These are phyloP conservation scores for Gandaritis pyraliata DNA, from an alignment of 2,888 invertebrate genomes.

Conservation along the genomic window DNA sequence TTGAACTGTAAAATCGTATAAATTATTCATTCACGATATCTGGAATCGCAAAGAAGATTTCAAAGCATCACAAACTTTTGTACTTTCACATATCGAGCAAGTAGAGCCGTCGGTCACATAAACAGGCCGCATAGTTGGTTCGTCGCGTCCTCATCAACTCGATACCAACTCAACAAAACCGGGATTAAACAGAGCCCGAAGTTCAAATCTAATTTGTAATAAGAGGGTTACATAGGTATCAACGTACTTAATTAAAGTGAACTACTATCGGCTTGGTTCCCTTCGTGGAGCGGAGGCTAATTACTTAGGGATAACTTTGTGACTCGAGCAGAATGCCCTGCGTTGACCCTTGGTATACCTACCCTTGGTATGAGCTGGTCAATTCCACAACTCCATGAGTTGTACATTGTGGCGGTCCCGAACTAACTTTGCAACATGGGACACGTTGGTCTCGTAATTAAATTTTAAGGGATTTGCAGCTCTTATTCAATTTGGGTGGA, in stretches of 20 bases:
- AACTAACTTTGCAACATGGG: conserved; percentile 23
- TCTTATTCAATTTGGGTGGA: conserved; percentile 24
- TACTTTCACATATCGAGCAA: not conserved
- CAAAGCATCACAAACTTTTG: not conserved
- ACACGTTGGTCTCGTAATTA: conserved; percentile 23
- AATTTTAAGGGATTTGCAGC: conserved; percentile 30
- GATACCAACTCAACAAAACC: conserved; percentile 38
- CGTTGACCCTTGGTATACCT: conserved; percentile 29
- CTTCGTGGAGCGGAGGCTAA: conserved; percentile 34
- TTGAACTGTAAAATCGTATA: not conserved
- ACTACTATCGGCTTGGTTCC: conserved; percentile 44
- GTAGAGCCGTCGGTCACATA: conserved; percentile 9
- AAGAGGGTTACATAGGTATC: conserved; percentile 47
- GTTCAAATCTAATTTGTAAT: conserved; percentile 49
- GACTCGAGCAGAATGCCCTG: conserved; percentile 34
- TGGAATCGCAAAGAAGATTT: not conserved
- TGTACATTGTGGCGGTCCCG: conserved; percentile 13
- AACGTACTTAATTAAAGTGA: conserved; percentile 47
- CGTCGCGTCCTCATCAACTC: conserved; percentile 17
- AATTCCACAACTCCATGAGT: conserved; percentile 29
- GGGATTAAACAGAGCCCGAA: conserved; percentile 41
- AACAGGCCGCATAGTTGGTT: conserved; percentile 18
- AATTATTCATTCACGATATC: not conserved
- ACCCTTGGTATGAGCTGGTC: conserved; percentile 37
- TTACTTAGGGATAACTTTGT: conserved; percentile 42